Base-by-base conservation (phyloP, 2,113 vertebrate genomes). In the Cardinalis cardinalis region DNA sequence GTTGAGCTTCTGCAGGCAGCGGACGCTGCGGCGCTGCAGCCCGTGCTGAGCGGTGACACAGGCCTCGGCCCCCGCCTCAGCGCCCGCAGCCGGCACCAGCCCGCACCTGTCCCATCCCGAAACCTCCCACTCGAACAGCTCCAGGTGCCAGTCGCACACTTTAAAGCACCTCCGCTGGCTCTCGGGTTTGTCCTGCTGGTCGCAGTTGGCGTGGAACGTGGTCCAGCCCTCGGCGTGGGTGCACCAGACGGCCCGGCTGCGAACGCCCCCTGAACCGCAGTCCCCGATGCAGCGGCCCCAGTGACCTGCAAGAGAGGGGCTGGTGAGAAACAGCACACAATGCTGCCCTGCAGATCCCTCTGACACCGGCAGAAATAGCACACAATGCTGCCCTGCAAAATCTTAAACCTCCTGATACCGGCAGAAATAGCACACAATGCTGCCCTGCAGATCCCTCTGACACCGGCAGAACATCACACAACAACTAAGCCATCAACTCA, bases 11-110 rank as follows among this genome's bases (percentile, higher is more conserved):
- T 98, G 98, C 26, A 98, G 88, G 64, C 99, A 99, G 79, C 75
- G 98, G 63, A 99, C 97, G 0, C 85, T 95, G 24, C 99, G 98
- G 74, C 93, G 97, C 96, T 99, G 99, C 88, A 99, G 91, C 21
- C 99, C 99, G 5, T 99, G 99, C 94, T 99, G 99, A 0, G 99
- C 99, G 0, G 98, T 99, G n/a, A 99, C 84, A 6, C 99, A 99
- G 12, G 95, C 95, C 12, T 92, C 88, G 7, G 97, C 66, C 34
- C 86, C 96, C 76, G 87, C 93, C 46, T 98, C 98, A 44, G 96
- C 94, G 0, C 96, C 97, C 44, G 95, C 91, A 3, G 87, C 91
- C 14, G 98, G 90, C 32, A 96, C 96, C 0, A 99, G 98, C 49
- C 97, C 88, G 7, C 99, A 99, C 52, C 64, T 80, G 25, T 97